Evolutionary conservation across 2,797 vertebrate genomes (phyloP).

Genomic region (Pseudopleuronectes americanus): DNA sequence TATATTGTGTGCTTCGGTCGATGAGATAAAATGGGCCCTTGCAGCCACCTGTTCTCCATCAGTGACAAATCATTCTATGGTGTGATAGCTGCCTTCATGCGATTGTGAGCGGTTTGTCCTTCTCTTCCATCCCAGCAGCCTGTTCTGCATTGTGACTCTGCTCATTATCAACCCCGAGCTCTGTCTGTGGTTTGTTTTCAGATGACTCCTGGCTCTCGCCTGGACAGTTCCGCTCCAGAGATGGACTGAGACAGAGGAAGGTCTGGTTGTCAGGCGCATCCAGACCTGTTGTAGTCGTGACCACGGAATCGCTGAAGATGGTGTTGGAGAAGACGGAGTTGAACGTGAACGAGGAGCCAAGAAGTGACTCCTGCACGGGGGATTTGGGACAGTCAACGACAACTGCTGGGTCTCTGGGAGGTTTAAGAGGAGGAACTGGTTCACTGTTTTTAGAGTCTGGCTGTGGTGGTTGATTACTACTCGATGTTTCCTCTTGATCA

Average conservation of each 20-base stretch:
- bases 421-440: constrained; percentile 72
- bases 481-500: constrained; percentile 66
- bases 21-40: constrained; percentile 15
- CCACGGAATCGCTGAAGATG: constrained; percentile 76
- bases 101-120: constrained; percentile 30
- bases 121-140: constrained; percentile 24
- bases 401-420: constrained; percentile 69
- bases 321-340: constrained; percentile 79
- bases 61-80: constrained; percentile 10
- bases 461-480: constrained; percentile 81
- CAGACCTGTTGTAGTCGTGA: constrained; percentile 34
- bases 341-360: constrained; percentile 75
- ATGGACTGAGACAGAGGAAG: constrained; percentile 82
- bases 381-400: constrained; percentile 45
- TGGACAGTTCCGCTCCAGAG: constrained; percentile 82
- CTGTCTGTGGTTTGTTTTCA: constrained; percentile 27
- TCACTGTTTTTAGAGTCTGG: constrained; percentile 18
- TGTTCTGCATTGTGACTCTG: constrained; percentile 23
- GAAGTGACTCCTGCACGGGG: constrained; percentile 71
- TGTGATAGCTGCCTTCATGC: constrained; percentile 36
- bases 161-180: constrained; percentile 20
- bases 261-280: constrained; percentile 67
- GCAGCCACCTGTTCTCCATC: constrained; percentile 11
- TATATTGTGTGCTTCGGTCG: constrained; percentile 30
- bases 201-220: constrained; percentile 43